These are phyloP conservation scores for Larimichthys polyactis DNA, from an alignment of 2,113 vertebrate genomes.

Conservation along the genomic window DNA sequence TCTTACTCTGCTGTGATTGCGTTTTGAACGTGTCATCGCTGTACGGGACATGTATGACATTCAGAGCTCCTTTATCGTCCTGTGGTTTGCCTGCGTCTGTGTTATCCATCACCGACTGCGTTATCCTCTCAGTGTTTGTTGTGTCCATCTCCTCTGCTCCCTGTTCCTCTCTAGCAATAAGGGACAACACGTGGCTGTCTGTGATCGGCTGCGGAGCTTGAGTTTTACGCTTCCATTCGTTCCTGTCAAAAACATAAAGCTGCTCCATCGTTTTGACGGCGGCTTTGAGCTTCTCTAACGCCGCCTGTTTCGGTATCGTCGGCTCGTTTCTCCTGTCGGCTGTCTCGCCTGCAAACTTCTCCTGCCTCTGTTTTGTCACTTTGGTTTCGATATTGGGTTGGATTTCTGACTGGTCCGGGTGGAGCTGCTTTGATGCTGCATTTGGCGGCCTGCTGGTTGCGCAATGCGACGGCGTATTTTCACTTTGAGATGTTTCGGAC, in stretches of 20 bases:
- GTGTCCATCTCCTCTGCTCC: conserved; percentile 61
- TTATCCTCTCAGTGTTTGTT: conserved; percentile 15
- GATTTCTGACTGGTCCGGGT: conserved; percentile 81
- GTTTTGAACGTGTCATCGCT: conserved; percentile 51
- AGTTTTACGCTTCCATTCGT: conserved; percentile 95
- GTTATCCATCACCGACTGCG: not conserved
- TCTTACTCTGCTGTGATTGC: conserved; percentile 65
- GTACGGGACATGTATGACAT: conserved; percentile 65
- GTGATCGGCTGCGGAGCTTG: conserved; percentile 86
- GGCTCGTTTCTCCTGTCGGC: conserved; percentile 81
- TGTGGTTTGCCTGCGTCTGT: conserved; percentile 24
- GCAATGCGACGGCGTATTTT: conserved; percentile 82
- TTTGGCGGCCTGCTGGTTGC: conserved; percentile 81
- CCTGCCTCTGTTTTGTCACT: conserved; percentile 83
- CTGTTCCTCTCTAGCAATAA: conserved; percentile 88
- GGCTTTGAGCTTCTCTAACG: conserved; percentile 94
- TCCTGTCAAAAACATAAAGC: conserved; percentile 92
- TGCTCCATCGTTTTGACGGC: conserved; percentile 97
- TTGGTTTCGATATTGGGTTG: conserved; percentile 86
- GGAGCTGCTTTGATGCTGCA: conserved; percentile 82
- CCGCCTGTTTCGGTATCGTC: conserved; percentile 85
- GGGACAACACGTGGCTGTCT: conserved; percentile 91
- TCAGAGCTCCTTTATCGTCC: conserved; percentile 51
- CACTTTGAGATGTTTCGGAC: conserved; percentile 76
- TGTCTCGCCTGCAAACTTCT: conserved; percentile 73